Evolutionary conservation across 2,113 vertebrate genomes (phyloP).

Genomic region (Cyprinus carpio): DNA sequence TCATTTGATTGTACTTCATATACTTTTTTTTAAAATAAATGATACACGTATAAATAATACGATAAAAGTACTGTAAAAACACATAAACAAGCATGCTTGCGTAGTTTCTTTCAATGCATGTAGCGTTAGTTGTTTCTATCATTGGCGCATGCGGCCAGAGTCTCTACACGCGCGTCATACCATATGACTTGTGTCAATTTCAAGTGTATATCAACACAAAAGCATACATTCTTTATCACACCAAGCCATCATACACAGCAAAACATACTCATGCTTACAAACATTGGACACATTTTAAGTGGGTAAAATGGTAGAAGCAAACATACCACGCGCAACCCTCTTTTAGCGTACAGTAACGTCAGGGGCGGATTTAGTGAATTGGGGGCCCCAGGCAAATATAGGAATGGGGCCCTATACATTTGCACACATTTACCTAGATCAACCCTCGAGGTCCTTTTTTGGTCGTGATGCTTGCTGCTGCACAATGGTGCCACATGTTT

Average conservation of each 20-base stretch:
- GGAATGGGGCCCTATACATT: too few species aligned
- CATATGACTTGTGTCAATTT: conserved; percentile 20
- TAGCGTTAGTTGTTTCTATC: background rate
- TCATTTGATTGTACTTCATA: too few species aligned
- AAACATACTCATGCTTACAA: background rate
- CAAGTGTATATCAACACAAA: conserved; percentile 6
- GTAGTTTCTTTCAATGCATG: background rate
- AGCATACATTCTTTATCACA: background rate
- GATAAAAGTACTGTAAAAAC: too few species aligned
- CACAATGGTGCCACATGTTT: too few species aligned
- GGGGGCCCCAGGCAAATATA: too few species aligned
- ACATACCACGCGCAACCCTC: conserved; percentile 10
- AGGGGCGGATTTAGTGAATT: too few species aligned
- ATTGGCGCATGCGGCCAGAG: background rate
- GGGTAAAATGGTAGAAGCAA: conserved; percentile 23
- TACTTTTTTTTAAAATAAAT: too few species aligned
- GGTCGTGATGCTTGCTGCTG: too few species aligned
- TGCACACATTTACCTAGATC: too few species aligned
- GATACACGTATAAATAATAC: too few species aligned
- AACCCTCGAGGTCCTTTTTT: too few species aligned
- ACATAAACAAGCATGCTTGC: background rate
- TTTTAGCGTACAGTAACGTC: background rate
- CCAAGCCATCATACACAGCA: background rate
- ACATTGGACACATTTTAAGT: background rate
- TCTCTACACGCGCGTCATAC: background rate